Base-by-base conservation (phyloP, 2,888 invertebrate species). In the Tridacna gigas region DNA sequence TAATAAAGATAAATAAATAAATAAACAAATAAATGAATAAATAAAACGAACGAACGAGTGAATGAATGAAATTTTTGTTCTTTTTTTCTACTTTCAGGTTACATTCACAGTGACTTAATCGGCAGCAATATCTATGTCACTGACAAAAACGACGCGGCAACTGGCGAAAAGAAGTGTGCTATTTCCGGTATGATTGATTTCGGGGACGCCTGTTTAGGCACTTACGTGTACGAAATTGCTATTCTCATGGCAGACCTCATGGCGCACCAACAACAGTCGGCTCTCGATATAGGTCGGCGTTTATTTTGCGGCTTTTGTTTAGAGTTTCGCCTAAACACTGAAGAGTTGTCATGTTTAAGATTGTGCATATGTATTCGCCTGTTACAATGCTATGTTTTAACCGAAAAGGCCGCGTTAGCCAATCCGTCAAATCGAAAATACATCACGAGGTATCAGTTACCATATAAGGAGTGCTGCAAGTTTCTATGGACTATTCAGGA, bases 241-340 rank as follows among this genome's bases (percentile, higher is more conserved):
- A 78, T 67, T 1, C 45, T 82, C 12, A 82, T 85, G 75, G 85
- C 82, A n/a, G 85, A 85, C 65, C 51, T 85, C 11, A 85, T 85
- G 85, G 45, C 85, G 3, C 71, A 47, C 25, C 22, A 71, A 3
- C 22, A 22, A 25, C 18, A 15, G 3, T 15, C 4, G 0, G 71
- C 71, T 20, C 18, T 71, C 11, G 51, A 48, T 12, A 13, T 51
- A 13, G 71, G 71, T 28, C 28, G 47, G 20, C 22, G n/a, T 25
- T 22, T 71, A 25, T 51, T 71, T 3, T 20, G 22, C 2, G 71
- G 71, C 48, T 71, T 71, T 51, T 25, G 26, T 71, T 71, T 25
- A 13, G 25, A 71, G 51, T 71, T 71, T 26, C 22, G 25, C 2
- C 71, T 71, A 11, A n/a, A 5, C 25, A 51, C 18, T 22, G 51